Evolutionary conservation across 2,797 vertebrate species (phyloP).

Genomic region (Hyperoplus lanceolatus): DNA sequence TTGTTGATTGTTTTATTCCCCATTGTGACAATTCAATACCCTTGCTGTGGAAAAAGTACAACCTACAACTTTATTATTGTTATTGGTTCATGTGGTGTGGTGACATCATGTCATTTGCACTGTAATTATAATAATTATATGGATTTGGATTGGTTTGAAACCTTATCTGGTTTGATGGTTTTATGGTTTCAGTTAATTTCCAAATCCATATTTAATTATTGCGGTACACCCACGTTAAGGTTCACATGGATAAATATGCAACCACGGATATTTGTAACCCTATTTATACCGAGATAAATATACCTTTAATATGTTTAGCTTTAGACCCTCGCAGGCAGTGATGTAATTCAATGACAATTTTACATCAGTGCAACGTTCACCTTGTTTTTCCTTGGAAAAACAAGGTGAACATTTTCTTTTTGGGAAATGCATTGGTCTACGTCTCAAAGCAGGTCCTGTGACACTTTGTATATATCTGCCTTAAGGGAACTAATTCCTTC

Average conservation of each 20-base stretch:
- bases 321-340: neutral
- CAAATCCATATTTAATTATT: neutral
- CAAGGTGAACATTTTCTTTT: too few species aligned
- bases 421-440: neutral
- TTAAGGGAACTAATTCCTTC: constrained; percentile 42
- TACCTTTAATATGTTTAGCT: neutral
- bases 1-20: neutral
- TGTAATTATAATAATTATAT: too few species aligned
- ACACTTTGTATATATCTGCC: constrained; percentile 43
- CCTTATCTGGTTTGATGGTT: neutral
- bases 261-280: neutral
- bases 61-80: neutral
- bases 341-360: neutral
- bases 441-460: constrained; percentile 9
- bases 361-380: neutral
- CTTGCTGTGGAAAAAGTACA: neutral
- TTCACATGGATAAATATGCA: neutral
- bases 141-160: neutral
- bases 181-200: neutral
- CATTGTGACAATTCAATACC: neutral
- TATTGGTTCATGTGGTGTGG: neutral
- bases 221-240: neutral
- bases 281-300: neutral
- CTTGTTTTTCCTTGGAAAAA: neutral
- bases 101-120: neutral